Evolutionary conservation across 2,113 vertebrate species (phyloP).

Genomic region (human): DNA sequence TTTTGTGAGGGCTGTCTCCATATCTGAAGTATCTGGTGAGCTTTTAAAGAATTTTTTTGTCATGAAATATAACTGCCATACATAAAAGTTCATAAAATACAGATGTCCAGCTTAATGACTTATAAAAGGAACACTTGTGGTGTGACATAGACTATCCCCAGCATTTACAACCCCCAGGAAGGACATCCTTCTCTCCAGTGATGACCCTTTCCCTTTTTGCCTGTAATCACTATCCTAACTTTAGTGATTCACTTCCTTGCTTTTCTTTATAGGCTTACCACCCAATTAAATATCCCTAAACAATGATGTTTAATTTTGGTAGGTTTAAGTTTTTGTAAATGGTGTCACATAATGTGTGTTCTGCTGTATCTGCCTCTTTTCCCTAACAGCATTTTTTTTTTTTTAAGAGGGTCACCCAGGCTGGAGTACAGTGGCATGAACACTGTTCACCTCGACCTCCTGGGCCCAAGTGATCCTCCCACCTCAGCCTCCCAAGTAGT

Average conservation of each 20-base stretch:
- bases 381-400: neutral
- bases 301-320: neutral
- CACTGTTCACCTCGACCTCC: no score
- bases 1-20: neutral
- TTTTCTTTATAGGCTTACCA: neutral
- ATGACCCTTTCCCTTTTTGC: no score
- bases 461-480: no score
- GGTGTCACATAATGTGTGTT: rapidly evolving
- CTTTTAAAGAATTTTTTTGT: neutral
- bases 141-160: neutral
- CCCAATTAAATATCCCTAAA: neutral
- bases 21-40: neutral
- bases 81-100: neutral
- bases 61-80: neutral
- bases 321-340: neutral
- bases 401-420: no score
- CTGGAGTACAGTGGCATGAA: no score
- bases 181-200: neutral
- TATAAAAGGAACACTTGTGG: neutral
- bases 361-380: no score
- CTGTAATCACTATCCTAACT: neutral
- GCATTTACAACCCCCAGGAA: neutral
- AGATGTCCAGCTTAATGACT: neutral
- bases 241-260: neutral
- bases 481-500: no score